Percentiles rank a stretch among this genome's conserved stretches.
Conservation (phyloP, 2,113 vertebrate genomes). For the Corydoras maculifer region DNA sequence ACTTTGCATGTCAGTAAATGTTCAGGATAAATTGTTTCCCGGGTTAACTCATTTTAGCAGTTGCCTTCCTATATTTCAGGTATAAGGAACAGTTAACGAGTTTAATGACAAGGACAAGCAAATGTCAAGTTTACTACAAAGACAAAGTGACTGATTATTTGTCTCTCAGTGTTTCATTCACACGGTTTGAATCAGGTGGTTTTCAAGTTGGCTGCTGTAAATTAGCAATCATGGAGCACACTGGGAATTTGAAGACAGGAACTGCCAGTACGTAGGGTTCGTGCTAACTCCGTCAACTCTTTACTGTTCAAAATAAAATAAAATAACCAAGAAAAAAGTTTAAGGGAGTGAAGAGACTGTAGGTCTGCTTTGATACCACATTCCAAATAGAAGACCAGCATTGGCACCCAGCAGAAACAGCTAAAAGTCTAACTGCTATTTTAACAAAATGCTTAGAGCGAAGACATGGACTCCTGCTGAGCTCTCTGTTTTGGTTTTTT, state of each 20-base stretch:
- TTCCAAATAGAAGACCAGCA: conserved; percentile 22
- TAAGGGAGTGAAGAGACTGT: conserved; percentile 47
- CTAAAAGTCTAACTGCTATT: conserved; percentile 6
- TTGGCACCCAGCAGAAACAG: conserved; percentile 1
- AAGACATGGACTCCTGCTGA: neutral
- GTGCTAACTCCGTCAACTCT: conserved; percentile 42
- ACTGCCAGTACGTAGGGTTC: conserved; percentile 34
- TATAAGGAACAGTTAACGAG: neutral
- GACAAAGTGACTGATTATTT: conserved; percentile 21
- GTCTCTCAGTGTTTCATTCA: conserved; percentile 16
- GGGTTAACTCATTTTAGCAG: no score
- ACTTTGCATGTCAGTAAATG: no score
- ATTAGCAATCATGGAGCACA: conserved; percentile 11
- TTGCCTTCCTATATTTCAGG: neutral
- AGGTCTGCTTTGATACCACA: conserved; percentile 29
- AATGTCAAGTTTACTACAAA: conserved; percentile 15
- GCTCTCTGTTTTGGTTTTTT: neutral
- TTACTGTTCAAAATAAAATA: conserved; percentile 57
- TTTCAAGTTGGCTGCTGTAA: conserved; percentile 17
- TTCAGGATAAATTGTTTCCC: no score
- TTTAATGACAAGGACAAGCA: neutral
- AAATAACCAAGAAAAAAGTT: conserved; percentile 53
- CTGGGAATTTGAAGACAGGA: conserved; percentile 16
- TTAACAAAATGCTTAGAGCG: neutral
- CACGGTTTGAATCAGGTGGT: conserved; percentile 22